Conservation (phyloP, 1,140 invertebrate genomes). For the Stegodyphus mimosarum region DNA sequence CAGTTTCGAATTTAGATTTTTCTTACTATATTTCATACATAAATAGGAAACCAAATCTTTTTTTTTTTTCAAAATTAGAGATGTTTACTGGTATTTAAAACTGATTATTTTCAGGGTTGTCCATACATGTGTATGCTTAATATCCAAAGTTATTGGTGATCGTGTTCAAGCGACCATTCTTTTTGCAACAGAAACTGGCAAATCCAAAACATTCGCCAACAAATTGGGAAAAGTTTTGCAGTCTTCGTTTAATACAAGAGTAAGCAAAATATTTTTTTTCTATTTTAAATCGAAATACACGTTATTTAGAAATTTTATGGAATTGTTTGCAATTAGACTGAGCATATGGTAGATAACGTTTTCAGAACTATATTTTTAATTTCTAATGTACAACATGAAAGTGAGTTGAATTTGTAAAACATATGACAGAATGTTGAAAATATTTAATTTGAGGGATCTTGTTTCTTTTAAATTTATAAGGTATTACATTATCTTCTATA, state of each 20-base stretch:
- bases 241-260: slow-evolving; percentile 65
- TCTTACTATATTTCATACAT: no score
- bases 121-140: slow-evolving; percentile 29
- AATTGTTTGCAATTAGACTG: no score
- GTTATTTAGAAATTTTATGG: no score
- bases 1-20: no score
- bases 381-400: no score
- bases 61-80: not conserved
- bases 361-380: no score
- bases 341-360: no score
- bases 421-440: no score
- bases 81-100: not conserved
- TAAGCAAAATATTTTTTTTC: slow-evolving; percentile 5
- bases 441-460: no score
- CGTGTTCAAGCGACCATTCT: slow-evolving; percentile 66
- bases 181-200: slow-evolving; percentile 68
- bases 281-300: not conserved
- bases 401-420: no score
- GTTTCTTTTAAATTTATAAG: no score
- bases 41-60: not conserved
- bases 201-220: slow-evolving; percentile 67
- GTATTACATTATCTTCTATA: no score
- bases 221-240: slow-evolving; percentile 64
- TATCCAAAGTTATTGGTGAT: slow-evolving; percentile 58
- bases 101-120: slow-evolving; percentile 26